Base-by-base conservation (phyloP, 2,888 invertebrate species). In the Diogma glabrata region DNA sequence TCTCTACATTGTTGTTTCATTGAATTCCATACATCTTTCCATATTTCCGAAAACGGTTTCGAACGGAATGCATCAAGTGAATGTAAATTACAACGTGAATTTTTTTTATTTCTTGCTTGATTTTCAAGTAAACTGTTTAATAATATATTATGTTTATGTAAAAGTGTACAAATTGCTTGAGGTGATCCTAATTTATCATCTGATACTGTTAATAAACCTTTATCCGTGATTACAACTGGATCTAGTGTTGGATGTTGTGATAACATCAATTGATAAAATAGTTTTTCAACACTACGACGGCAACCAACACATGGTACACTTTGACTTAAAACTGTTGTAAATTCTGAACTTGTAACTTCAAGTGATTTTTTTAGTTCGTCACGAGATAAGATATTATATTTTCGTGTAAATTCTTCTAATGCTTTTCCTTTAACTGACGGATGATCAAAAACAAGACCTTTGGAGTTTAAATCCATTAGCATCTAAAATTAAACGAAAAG, bases 291-390 rank as follows among this genome's bases (percentile, higher is more conserved):
- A 68, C 92, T 92, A 65, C 89, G 78, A 57, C 93, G 77, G 72
- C 94, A 94, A 56, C 94, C 93, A 63, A 94, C 90, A 75, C 94
- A 94, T 57, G 92, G 91, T 64, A 94, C 89, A 69, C 86, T 84
- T 74, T 92, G 89, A 72, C 89, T 84, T 57, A 94, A 74, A 62
- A 91, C 84, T 61, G 82, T 81, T 64, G 89, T 77, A 62, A 93
- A 81, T 71, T 89, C 87, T 59, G 82, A 79, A 62, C 83, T 84
- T 51, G 85, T 83, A 51, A 92, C 89, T 75, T 85, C 81, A 60
- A 93, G 78, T 16, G 91, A 88, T 57, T 79, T 75, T 64, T 82
- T 81, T 43, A 89, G 72, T 72, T 93, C 92, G 54, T 83, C 80
- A 57, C 79, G 76, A 47, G 83, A 80, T 50, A 94, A 75, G 61